Conservation (phyloP, 1,140 invertebrate species). For the Triops longicaudatus region DNA sequence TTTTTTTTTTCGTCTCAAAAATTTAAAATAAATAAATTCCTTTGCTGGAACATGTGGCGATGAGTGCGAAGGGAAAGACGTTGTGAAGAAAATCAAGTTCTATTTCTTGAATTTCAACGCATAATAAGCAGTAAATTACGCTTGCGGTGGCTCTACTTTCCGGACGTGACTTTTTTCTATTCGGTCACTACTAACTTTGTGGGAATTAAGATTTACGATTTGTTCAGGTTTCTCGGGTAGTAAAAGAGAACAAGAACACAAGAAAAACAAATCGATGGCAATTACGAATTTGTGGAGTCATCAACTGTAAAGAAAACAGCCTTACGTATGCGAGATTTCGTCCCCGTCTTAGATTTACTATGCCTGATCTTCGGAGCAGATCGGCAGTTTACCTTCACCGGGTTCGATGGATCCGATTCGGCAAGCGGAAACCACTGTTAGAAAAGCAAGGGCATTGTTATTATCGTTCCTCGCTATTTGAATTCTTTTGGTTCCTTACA, state of each 20-base stretch:
- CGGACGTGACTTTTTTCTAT: background rate
- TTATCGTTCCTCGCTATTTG: background rate
- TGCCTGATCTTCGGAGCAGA: background rate
- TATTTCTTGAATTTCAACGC: background rate
- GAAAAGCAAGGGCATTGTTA: background rate
- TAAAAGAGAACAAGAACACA: background rate
- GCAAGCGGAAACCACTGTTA: background rate
- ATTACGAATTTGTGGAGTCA: constrained; percentile 12
- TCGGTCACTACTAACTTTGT: background rate
- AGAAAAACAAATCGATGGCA: background rate
- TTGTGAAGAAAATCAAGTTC: background rate
- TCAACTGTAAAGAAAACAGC: background rate
- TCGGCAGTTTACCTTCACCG: background rate
- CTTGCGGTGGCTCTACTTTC: background rate
- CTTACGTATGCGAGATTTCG: background rate
- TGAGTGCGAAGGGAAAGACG: background rate
- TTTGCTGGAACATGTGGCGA: too few species aligned
- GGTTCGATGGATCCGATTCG: background rate
- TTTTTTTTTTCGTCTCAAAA: too few species aligned
- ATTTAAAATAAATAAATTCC: too few species aligned
- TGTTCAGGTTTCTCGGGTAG: background rate
- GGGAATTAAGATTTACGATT: background rate
- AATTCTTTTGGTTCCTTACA: background rate
- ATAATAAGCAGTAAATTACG: background rate
- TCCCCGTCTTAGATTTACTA: background rate